Evolutionary conservation across 2,113 vertebrate species (phyloP).

Genomic region (Varanus salvator): DNA sequence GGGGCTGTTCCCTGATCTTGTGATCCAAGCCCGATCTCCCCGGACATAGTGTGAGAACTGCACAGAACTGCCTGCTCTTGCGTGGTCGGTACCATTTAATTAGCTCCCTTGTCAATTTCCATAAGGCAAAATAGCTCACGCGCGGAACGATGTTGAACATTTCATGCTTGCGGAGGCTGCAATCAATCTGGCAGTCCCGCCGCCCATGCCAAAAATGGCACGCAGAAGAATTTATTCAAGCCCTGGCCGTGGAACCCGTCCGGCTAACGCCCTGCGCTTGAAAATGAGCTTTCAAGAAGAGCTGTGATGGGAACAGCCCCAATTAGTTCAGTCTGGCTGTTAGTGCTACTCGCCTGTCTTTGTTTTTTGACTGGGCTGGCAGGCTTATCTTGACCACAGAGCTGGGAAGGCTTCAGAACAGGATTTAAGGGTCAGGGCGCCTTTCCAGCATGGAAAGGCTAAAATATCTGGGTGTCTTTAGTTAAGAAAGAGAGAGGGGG

Average conservation of each 20-base stretch:
- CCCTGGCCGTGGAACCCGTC: not conserved
- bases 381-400: not conserved
- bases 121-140: not conserved
- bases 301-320: not conserved
- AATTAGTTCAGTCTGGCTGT: not conserved
- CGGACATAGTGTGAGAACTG: not conserved
- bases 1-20: not conserved
- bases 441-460: not conserved
- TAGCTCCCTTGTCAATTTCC: slow-evolving; percentile 5
- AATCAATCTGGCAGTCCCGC: not conserved
- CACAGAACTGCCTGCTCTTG: not conserved
- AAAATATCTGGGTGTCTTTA: not conserved
- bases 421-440: not conserved
- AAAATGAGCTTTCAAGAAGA: not conserved
- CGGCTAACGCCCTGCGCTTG: no score
- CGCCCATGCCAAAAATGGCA: no score
- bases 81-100: not conserved
- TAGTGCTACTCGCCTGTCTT: not conserved
- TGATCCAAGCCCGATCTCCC: not conserved
- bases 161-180: not conserved
- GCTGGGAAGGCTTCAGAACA: not conserved
- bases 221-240: not conserved
- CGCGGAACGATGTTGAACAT: no score
- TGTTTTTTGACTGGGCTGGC: not conserved
- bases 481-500: not conserved